Percentiles rank a stretch among this genome's conserved stretches.
Conservation (phyloP, 37 sponge, comb jelly and placozoan genomes). For the Cliona cf. orientalis region DNA sequence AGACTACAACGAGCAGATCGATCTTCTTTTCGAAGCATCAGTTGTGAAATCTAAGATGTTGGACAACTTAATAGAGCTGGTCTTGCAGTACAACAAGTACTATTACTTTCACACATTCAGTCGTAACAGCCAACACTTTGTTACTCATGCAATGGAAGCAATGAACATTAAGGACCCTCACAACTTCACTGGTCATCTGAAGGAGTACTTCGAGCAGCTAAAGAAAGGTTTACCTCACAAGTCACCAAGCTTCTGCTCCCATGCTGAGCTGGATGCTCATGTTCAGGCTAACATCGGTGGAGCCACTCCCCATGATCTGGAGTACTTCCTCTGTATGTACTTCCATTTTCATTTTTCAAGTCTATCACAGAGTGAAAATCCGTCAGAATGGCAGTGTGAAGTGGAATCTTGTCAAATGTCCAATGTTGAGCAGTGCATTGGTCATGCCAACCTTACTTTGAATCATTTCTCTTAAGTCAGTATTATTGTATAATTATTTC, state of each 20-base stretch:
- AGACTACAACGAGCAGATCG: not conserved
- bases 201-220: not conserved
- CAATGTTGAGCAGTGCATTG: not conserved
- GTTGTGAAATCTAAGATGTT: not conserved
- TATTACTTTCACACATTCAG: not conserved
- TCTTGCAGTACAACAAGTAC: not conserved
- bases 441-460: too few relatives aligned
- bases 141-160: not conserved
- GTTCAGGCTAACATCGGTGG: too few relatives aligned
- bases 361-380: conserved; percentile 8
- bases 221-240: not conserved
- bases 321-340: not conserved
- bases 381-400: conserved; percentile 1
- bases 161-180: not conserved
- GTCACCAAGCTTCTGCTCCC: too few relatives aligned
- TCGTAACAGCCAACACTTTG: not conserved
- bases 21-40: not conserved
- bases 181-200: not conserved
- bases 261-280: too few relatives aligned
- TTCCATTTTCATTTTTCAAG: conserved; percentile 7
- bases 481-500: too few relatives aligned
- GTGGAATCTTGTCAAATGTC: not conserved
- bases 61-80: not conserved
- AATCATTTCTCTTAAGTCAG: too few relatives aligned
- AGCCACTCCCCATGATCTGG: not conserved